Percentiles rank a stretch among this genome's conserved stretches.
These are phyloP conservation scores for Antechinus stuartii DNA, from an alignment of 2,113 vertebrate species.

Conservation along the genomic window DNA sequence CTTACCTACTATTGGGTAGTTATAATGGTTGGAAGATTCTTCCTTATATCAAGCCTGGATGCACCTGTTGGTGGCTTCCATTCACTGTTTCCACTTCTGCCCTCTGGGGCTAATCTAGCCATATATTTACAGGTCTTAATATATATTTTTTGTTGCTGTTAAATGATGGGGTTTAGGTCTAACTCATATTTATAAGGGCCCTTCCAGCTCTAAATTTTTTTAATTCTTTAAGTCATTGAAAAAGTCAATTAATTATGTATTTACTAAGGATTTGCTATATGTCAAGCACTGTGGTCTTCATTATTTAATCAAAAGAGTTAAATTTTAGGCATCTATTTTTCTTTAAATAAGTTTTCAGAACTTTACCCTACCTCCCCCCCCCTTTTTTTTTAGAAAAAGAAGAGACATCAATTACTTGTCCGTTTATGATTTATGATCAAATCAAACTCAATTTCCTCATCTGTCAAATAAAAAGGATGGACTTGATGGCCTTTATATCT, in stretches of 20 bases:
- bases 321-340: neutral
- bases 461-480: neutral
- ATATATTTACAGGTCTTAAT: neutral
- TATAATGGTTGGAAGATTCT: neutral
- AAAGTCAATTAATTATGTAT: neutral
- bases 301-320: neutral
- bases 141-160: neutral
- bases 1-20: neutral
- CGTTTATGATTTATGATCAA: neutral
- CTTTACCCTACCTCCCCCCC: neutral
- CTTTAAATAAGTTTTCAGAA: neutral
- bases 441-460: neutral
- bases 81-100: neutral
- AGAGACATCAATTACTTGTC: neutral
- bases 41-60: neutral
- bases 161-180: neutral
- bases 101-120: neutral
- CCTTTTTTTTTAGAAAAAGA: neutral
- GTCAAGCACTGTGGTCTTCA: neutral
- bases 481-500: neutral
- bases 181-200: neutral
- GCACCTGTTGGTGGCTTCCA: neutral
- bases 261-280: neutral
- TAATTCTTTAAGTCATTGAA: neutral
- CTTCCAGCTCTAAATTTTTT: neutral